Conservation (phyloP, 2,888 invertebrate genomes). For the Ophion slaviceki region DNA sequence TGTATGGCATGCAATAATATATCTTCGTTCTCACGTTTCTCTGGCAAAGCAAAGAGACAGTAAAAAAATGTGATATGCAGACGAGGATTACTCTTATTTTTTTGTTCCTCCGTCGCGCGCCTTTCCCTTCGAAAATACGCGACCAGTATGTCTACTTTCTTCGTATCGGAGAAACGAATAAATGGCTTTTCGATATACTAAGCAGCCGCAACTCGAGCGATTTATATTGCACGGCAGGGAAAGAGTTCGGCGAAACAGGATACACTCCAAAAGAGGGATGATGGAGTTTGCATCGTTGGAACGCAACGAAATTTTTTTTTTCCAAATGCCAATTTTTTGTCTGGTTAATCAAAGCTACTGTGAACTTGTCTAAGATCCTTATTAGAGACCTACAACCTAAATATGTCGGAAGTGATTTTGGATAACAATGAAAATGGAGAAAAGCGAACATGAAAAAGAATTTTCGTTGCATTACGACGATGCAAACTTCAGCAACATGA, state of each 20-base stretch:
- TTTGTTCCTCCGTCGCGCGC: conserved; percentile 19
- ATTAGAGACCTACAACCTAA: too few relatives aligned
- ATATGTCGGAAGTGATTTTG: too few relatives aligned
- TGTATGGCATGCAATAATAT: neutral
- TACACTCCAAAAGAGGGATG: neutral
- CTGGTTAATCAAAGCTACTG: too few relatives aligned
- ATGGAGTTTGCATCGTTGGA: too few relatives aligned
- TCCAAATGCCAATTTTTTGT: too few relatives aligned
- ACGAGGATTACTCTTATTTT: conserved; percentile 22
- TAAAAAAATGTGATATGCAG: conserved; percentile 43
- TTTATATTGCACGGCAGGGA: neutral
- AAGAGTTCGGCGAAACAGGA: neutral
- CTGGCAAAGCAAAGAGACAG: conserved; percentile 33
- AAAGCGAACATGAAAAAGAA: too few relatives aligned
- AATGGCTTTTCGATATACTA: conserved; percentile 18
- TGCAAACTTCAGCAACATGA: too few relatives aligned
- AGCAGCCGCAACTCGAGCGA: neutral
- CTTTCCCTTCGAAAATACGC: conserved; percentile 58
- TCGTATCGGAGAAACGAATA: conserved; percentile 52
- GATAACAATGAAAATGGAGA: too few relatives aligned
- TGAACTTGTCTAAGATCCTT: too few relatives aligned
- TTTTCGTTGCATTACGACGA: too few relatives aligned
- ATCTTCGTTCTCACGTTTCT: conserved; percentile 50
- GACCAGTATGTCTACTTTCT: conserved; percentile 57
- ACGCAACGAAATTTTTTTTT: too few relatives aligned